Base-by-base conservation (phyloP, 1,140 invertebrate species). In the Acromyrmex charruanus region DNA sequence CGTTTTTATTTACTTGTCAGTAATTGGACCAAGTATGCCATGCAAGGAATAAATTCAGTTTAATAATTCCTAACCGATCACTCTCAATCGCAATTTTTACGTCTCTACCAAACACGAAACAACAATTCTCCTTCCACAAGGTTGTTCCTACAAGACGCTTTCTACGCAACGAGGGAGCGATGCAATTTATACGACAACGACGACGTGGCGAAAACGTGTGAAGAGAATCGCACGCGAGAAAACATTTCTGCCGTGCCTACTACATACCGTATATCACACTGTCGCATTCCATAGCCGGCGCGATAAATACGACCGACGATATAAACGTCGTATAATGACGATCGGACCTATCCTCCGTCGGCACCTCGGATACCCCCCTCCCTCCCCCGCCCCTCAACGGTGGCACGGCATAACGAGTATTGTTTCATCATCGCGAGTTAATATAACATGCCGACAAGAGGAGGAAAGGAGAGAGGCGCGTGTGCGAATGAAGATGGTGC, bases 381-480 rank as follows among this genome's bases (percentile, higher is more conserved):
- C 21, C 21, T 21, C 0, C 31, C 31, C 5, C 0, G 0, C 39
- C 4, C 39, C 69, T 66, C 53, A 49, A 59, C 58, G 77, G 35
- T 35, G 68, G 14, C 59, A 21, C 55, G 77, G 86, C 71, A 77
- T 74, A 87, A 87, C 88, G 71, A 87, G 75, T 89, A 84, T 65
- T 79, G 86, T 88, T 85, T 86, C 87, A 85, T 88, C 87, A 80
- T 89, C 81, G 65, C 35, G 49, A 80, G 61, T 88, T 85, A 71
- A 86, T 84, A 68, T 84, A 69, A 85, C 68, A 35, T 61, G 65
- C 31, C 75, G 55, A 51, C 63, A 39, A 39, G 59, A 77, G 21
- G 39, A 49, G 14, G 21, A 74, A 49, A 58, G 28, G 75, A 59
- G 59, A 77, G 25, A 53, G 31, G 12, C n/a, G 49, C 16, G 44